phyloP scores from a whole-genome alignment of 2,888 invertebrate genomes.

The Eupithecia tripunctaria region DNA sequence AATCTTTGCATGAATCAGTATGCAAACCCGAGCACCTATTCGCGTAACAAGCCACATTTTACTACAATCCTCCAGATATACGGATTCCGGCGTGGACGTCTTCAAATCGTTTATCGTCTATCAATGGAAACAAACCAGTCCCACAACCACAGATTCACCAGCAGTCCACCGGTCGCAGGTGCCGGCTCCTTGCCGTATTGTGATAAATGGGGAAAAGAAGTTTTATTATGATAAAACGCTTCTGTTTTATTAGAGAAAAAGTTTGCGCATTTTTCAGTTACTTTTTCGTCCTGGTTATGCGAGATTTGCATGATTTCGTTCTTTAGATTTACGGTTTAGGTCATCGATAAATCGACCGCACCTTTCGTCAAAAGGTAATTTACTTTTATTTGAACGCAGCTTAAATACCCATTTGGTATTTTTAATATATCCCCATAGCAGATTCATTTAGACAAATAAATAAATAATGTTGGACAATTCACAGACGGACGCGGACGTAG shows the following conservation, averaged over 20 bases:
- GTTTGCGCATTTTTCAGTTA: slow-evolving; percentile 30
- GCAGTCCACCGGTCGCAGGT: slow-evolving; percentile 28
- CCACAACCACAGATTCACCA: background rate
- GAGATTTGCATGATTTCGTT: background rate
- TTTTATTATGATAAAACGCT: slow-evolving; percentile 42
- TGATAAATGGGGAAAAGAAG: slow-evolving; percentile 41
- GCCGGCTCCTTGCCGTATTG: slow-evolving; percentile 32
- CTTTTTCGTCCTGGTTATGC: slow-evolving; percentile 15
- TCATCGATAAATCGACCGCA: background rate
- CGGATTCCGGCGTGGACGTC: too few relatives aligned
- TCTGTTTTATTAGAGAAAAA: slow-evolving; percentile 37
- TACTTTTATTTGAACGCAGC: too few relatives aligned
- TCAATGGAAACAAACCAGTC: slow-evolving; percentile 1
- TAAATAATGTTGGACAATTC: too few relatives aligned
- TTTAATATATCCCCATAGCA: too few relatives aligned
- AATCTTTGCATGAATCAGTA: too few relatives aligned
- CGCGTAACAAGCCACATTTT: too few relatives aligned
- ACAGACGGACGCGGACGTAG: too few relatives aligned
- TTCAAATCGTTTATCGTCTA: too few relatives aligned
- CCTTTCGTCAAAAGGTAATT: background rate
- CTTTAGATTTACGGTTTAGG: background rate
- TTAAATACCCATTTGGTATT: too few relatives aligned
- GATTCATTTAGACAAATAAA: too few relatives aligned
- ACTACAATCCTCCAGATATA: too few relatives aligned
- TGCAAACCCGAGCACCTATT: too few relatives aligned